Percentiles rank a stretch among this genome's conserved stretches.
Evolutionary conservation across 2,113 vertebrate genomes (phyloP).

Genomic region (Saiga tatarica): DNA sequence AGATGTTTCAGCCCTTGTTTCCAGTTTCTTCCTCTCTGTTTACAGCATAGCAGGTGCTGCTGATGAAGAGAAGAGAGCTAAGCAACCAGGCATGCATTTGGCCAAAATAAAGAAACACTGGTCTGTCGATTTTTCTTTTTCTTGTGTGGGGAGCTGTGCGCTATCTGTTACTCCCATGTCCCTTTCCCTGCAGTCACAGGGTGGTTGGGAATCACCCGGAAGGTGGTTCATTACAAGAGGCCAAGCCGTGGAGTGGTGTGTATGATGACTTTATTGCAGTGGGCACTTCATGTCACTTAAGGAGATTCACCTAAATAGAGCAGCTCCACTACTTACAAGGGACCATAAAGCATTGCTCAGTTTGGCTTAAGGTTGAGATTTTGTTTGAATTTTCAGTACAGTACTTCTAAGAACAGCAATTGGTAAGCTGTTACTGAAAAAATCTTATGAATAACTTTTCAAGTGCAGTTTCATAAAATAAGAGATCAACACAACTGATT

Average conservation of each 20-base stretch:
- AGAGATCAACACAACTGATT: slow-evolving; percentile 79
- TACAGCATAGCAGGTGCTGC: not conserved
- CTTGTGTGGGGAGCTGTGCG: not conserved
- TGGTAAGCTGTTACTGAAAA: slow-evolving; percentile 82
- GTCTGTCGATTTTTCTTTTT: not conserved
- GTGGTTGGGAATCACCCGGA: not conserved
- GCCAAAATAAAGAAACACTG: slow-evolving; percentile 18
- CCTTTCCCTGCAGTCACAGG: not conserved
- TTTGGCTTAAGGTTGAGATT: slow-evolving; percentile 79
- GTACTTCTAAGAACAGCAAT: slow-evolving; percentile 82
- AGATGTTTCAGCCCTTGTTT: not conserved
- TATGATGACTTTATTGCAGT: slow-evolving; percentile 88
- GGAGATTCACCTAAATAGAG: slow-evolving; percentile 85
- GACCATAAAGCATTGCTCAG: slow-evolving; percentile 87
- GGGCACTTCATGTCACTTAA: slow-evolving; percentile 89
- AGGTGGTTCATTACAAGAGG: not conserved
- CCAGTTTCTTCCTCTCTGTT: not conserved
- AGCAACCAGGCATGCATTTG: not conserved
- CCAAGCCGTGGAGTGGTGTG: slow-evolving; percentile 40
- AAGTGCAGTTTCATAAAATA: slow-evolving; percentile 82
- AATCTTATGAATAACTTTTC: slow-evolving; percentile 76
- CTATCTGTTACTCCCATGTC: not conserved
- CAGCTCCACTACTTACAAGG: slow-evolving; percentile 93
- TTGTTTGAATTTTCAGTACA: slow-evolving; percentile 79
- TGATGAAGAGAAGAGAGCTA: not conserved